These are phyloP conservation scores for Nilaparvata lugens DNA, from an alignment of 1,140 invertebrate species.

Conservation along the genomic window DNA sequence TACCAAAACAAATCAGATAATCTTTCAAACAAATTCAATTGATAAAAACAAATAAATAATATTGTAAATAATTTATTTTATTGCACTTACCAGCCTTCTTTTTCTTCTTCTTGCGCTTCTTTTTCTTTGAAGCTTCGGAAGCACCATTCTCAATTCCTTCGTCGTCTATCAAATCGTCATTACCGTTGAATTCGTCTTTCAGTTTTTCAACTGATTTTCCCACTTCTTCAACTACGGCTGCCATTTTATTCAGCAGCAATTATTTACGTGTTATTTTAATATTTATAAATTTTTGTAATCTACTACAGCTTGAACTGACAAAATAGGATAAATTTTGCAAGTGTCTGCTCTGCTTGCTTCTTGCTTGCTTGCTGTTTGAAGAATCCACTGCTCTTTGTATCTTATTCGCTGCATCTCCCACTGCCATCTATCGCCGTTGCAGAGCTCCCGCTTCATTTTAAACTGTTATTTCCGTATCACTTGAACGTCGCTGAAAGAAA, in stretches of 20 bases:
- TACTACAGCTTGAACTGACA: too few relatives aligned
- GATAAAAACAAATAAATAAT: not conserved
- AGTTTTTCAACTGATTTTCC: slow-evolving; percentile 39
- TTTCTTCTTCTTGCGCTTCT: slow-evolving; percentile 66
- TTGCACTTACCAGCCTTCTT: slow-evolving; percentile 51
- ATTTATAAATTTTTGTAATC: not conserved
- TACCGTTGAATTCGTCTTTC: slow-evolving; percentile 41
- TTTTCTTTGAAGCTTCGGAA: slow-evolving; percentile 51
- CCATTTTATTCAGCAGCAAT: slow-evolving; percentile 34
- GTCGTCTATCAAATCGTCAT: slow-evolving; percentile 37
- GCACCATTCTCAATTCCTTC: slow-evolving; percentile 41
- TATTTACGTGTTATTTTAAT: not conserved
- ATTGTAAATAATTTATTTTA: not conserved
- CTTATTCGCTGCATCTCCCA: too few relatives aligned
- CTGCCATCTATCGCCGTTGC: too few relatives aligned
- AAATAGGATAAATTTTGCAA: too few relatives aligned
- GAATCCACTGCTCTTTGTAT: too few relatives aligned
- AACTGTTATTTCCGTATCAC: too few relatives aligned
- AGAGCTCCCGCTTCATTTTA: too few relatives aligned
- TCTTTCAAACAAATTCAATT: not conserved
- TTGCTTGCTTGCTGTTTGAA: too few relatives aligned
- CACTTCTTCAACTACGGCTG: slow-evolving; percentile 43
- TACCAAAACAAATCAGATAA: not conserved
- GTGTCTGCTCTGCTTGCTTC: too few relatives aligned
- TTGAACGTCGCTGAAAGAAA: too few relatives aligned